These are phyloP conservation scores for Daphoenositta chrysoptera DNA, from an alignment of 2,113 vertebrate species.

Conservation along the genomic window DNA sequence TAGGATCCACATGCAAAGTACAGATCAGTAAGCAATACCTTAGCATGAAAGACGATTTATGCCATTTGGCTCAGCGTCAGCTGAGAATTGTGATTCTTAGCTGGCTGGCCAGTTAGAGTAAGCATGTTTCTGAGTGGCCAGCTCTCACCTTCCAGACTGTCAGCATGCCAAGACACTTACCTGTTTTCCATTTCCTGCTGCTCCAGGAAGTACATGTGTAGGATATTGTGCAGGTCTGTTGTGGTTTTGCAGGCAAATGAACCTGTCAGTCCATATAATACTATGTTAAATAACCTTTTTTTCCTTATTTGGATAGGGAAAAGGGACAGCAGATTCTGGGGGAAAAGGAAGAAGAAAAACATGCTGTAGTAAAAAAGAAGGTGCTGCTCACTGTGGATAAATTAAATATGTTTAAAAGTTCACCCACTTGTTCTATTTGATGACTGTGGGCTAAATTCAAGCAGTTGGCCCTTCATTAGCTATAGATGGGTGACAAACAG, in stretches of 20 bases:
- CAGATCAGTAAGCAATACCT: not conserved
- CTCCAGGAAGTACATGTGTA: not conserved
- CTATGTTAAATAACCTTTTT: not conserved
- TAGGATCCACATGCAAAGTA: not conserved
- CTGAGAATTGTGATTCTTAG: not conserved
- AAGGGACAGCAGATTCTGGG: not conserved
- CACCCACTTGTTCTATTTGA: not conserved
- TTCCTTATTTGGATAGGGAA: not conserved
- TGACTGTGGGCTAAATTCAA: not conserved
- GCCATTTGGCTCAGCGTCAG: not conserved
- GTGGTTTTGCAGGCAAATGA: not conserved
- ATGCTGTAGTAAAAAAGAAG: not conserved
- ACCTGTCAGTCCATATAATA: not conserved
- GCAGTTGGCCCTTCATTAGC: not conserved
- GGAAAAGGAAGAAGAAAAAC: not conserved
- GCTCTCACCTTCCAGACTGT: not conserved
- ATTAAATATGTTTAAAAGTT: not conserved
- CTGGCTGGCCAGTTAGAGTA: not conserved
- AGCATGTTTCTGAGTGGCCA: not conserved
- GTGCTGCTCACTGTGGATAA: not conserved
- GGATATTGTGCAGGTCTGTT: not conserved
- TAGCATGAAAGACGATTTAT: not conserved
- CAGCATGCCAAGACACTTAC: rapidly evolving
- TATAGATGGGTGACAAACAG: not conserved
- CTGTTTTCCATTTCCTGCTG: not conserved